Evolutionary conservation across 2,797 vertebrate genomes (phyloP).

Genomic region (Gymnothorax reevesii): DNA sequence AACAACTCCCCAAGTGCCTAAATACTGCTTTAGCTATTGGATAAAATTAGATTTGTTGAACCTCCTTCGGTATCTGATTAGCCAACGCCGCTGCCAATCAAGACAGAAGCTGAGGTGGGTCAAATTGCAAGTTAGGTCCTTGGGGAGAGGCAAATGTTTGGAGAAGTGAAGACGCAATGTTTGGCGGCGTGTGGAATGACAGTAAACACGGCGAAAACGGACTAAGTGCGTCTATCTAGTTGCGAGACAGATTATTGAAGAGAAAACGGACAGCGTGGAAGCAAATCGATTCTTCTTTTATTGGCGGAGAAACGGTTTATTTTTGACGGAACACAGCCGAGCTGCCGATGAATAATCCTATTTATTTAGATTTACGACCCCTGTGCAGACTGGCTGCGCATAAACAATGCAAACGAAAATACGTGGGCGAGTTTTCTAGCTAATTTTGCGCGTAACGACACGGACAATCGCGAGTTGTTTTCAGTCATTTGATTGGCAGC

Average conservation of each 20-base stretch:
- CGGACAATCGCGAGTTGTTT: background rate
- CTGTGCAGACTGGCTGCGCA: background rate
- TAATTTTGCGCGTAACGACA: background rate
- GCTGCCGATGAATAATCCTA: background rate
- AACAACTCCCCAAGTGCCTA: background rate
- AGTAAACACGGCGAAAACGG: background rate
- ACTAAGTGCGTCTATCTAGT: background rate
- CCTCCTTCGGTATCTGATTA: background rate
- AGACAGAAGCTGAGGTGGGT: background rate
- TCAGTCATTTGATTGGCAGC: background rate
- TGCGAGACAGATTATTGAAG: background rate
- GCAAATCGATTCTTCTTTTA: background rate
- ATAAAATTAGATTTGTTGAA: background rate
- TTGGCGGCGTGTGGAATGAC: conserved; percentile 11
- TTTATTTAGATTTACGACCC: background rate
- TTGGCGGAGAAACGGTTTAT: background rate
- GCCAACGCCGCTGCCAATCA: conserved; percentile 35
- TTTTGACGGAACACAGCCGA: background rate
- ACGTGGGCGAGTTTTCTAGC: background rate
- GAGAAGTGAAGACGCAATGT: conserved; percentile 12
- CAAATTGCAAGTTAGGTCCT: conserved; percentile 20
- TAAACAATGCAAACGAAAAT: conserved; percentile 14
- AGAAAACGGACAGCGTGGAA: background rate
- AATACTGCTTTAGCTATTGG: background rate
- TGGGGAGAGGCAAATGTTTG: conserved; percentile 35